Percentiles rank a stretch among this genome's conserved stretches.
phyloP scores from a whole-genome alignment of 2,113 vertebrate species.

The Aspidoscelis tigris region DNA sequence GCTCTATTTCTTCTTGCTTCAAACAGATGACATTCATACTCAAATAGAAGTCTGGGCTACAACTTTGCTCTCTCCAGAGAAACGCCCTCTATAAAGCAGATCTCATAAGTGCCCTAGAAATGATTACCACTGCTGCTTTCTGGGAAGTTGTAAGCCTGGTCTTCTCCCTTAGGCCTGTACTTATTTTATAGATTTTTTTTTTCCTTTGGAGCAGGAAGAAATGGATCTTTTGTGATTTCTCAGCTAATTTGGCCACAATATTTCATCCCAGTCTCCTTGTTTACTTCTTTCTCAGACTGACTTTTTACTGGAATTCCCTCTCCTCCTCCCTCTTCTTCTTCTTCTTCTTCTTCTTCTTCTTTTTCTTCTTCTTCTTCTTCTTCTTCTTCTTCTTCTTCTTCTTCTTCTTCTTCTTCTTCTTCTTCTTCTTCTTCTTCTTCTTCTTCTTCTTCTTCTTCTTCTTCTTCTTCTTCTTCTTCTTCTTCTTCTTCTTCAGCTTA shows the following conservation, averaged over 20 bases:
- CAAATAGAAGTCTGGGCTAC: no score
- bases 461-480: conserved; percentile 44
- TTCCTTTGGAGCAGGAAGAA: neutral
- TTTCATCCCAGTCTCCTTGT: conserved; percentile 67
- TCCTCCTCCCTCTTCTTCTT: neutral
- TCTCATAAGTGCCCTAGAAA: no score
- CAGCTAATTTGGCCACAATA: conserved; percentile 72
- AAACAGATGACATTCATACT: no score
- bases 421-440: conserved; percentile 44
- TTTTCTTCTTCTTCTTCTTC: neutral
- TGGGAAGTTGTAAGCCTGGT: conserved; percentile 30
- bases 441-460: neutral
- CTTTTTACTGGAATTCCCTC: conserved; percentile 63
- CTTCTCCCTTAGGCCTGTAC: conserved; percentile 59
- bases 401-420: neutral
- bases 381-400: no score
- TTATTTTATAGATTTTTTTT: no score
- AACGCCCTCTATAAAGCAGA: no score
- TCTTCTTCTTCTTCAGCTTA: conserved; percentile 22
- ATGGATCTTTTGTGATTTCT: conserved; percentile 59
- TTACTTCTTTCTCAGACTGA: conserved; percentile 70
- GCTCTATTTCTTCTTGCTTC: no score
- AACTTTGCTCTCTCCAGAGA: no score
- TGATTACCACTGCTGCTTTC: no score
- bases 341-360: conserved; percentile 44